Evolutionary conservation across 2,113 vertebrate genomes (phyloP), one percentile per base, ranked within the genome.

Genomic region (Alouatta palliata): DNA sequence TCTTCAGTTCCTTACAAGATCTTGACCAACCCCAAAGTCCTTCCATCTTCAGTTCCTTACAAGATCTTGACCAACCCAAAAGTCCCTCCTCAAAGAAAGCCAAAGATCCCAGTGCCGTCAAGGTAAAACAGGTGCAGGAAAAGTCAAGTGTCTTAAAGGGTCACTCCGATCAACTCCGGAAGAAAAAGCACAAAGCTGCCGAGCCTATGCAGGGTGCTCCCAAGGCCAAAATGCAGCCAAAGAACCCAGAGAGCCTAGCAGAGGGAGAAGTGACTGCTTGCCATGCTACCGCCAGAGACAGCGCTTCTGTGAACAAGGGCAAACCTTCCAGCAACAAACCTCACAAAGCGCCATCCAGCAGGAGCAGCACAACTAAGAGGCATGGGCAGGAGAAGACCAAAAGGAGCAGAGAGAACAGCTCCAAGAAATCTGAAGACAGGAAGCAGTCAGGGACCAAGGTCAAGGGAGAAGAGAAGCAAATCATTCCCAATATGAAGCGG

Each of bases 391-490:
- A 85, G 49, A 95, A 92, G 70, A 40, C 30, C 21, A 91, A 70
- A 66, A 40, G 12, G 6, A 56, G 2, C 47, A 75, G 49, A 85
- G 25, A 49, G 35, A 87, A 75, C 1, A 71, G 43, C 5, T 37
- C 47, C 25, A 94, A 83, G 40, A 96, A 92, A 83, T 23, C 45
- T 7, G 47, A 58, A 40, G 40, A 94, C 3, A 56, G 20, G 1
- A 88, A 88, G 35, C 81, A 80, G 23, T 8, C 85, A 32, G 45
- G 14, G 8, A 64, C 58, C 6, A 96, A 91, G 32, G 21, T 49
- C 5, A 90, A 96, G 66, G 54, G 21, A 30, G 95, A 96, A 40
- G 77, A 93, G 35, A 97, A 97, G 87, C 49, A 93, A 73, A 32
- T 8, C 2, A 54, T 79, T 27, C 37, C 66, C 37, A 81, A 54